Base-by-base conservation (phyloP, 2,797 vertebrate genomes). In the Lemur catta region DNA sequence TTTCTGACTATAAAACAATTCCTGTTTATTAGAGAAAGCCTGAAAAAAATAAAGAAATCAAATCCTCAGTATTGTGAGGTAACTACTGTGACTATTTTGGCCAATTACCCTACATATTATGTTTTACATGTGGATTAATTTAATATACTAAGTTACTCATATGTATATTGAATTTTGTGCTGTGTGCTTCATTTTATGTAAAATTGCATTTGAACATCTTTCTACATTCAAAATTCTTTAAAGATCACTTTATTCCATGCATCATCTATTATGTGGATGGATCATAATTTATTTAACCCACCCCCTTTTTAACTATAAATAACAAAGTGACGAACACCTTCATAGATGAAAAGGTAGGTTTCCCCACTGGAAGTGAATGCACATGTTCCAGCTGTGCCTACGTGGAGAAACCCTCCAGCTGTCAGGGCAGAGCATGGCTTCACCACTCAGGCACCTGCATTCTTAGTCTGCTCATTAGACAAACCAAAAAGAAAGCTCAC, bases 141-240 rank as follows among this genome's bases (percentile, higher is more conserved):
- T 81, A 87, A 92, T 15, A 84, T 2, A 76, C 48, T 33, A n/a
- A 17, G 22, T 63, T 63, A 35, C 28, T 69, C 30, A 28, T 20
- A 4, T 22, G 48, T 85, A 55, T 2, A 33, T 4, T 74, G 20
- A 52, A 80, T 46, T 75, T 78, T 80, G n/a, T 61, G 20, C 30
- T 26, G 1, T 74, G 52, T 33, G 3, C 14, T 55, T 41, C 35
- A 52, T 50, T 86, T 30, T 46, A 38, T 4, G 3, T 38, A 43
- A 57, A 84, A 81, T 17, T 88, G 17, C 59, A 88, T 76, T 87
- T 76, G n/a, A 84, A 89, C 57, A 93, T 67, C 35, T 52, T 65
- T 69, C 46, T 28, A 88, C 20, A 38, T 15, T 50, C 20, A 57
- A 79, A 74, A 52, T 65, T 84, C 43, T 81, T 38, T 22, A n/a